Evolutionary conservation across 2,797 vertebrate species (phyloP), one percentile per base, ranked within the genome.

Genomic region (Somateria mollissima): DNA sequence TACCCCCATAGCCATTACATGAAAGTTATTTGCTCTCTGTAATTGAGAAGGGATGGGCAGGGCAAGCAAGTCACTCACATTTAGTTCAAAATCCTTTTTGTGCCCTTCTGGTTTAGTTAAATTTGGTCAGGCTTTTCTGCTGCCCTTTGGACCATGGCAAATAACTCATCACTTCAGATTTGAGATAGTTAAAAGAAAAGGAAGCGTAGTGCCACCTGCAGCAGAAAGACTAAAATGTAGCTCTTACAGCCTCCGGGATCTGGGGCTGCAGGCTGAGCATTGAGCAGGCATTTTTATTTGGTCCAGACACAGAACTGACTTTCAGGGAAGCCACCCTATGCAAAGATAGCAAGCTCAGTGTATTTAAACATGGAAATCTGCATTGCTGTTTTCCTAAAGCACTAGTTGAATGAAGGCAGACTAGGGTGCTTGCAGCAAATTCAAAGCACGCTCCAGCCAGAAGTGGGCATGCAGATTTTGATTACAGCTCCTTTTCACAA

Each of bases 81-180:
- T 94, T 95, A 94, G 87, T 90, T 95, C 90, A 61, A 91, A 94
- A 95, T 96, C 91, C 79, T 95, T 94, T 96, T 84, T 90, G 92
- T 95, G 94, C 89, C 89, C 90, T 87, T 94, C 95, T 97, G 92
- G 80, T 95, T 97, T 95, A 94, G 82, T 96, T 96, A 92, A 96
- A 96, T 97, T 93, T 95, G 96, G 96, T 95, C 95, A 95, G 91
- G 91, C 80, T 96, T 96, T 95, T 94, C 88, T 75, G 78, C 77
- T 96, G 93, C 94, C 95, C 95, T 95, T 93, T 91, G 92, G 95
- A 96, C 96, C 93, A 87, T 60, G 37, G 87, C 92, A 94, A 97
- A 95, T 92, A 96, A 91, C 88, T 95, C 84, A 87, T 84, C 91
- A 45, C 88, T 94, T 94, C 87, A 60, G 75, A 87, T 85, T 77